Evolutionary conservation across 2,113 vertebrate species (phyloP), one percentile per base, ranked within the genome.

Genomic region (Oryzias woworae): DNA sequence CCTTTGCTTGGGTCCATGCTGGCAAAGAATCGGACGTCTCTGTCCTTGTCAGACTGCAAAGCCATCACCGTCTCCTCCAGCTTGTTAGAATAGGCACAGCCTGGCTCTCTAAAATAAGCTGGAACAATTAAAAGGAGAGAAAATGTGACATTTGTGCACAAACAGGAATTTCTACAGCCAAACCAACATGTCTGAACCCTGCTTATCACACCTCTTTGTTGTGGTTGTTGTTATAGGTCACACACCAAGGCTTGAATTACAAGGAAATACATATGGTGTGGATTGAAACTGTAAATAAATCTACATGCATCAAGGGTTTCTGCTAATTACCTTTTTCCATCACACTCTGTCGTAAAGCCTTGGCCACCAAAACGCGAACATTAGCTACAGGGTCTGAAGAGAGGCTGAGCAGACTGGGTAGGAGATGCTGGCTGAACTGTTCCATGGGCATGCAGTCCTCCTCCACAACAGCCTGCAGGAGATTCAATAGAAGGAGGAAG

Each of bases 1-100:
- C 66, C 80, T 78, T 70, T 89, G 66, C 87, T 92, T 52, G 94
- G 91, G 71, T 95, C 93, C 52, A 93, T 75, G 62, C 90, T 93
- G 77, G 96, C 94, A 24, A 95, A 95, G 87, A 95, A 95, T 18
- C 94, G 92, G 51, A 96, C 94, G 13, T 95, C 95, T 51, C 94
- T 92, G 89, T 98, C 94, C 77, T 85, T 90, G 85, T 98, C 95
- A 0, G 93, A 92, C 23, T 95, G 94, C 81, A 97, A 85, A 28
- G 92, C 85, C 74, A 93, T 88, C 59, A 95, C 78, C 0, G 94
- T 92, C 88, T 96, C 94, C 71, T 96, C 94, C 53, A 92, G 91
- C 51, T 95, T 90, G 55, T 95, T 92, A 6, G 95, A 93, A 81
- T 93, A 95, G 87, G 93, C 93, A 79, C 94, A 93, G 71, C 93